Conservation (phyloP, 2,113 vertebrate genomes). For the Lontra canadensis region DNA sequence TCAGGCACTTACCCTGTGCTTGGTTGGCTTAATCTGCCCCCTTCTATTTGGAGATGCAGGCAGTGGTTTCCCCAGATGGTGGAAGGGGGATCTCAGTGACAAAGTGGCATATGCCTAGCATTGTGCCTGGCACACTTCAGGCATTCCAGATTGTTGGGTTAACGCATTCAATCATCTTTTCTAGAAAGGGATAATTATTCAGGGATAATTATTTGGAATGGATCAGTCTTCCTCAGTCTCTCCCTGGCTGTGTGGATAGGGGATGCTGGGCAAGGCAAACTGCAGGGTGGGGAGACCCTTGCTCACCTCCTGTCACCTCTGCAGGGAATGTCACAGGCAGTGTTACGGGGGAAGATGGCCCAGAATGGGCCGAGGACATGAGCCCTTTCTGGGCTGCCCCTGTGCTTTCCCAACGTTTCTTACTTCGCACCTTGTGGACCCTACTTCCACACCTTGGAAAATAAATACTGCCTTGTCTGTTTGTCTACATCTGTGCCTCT, state of each 20-base stretch:
- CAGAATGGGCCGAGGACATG: neutral
- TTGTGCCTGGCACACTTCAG: too few species aligned
- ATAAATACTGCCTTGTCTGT: neutral
- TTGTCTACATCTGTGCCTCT: neutral
- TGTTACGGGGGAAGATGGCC: neutral
- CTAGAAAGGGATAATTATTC: neutral
- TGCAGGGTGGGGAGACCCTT: neutral
- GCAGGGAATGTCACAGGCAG: neutral
- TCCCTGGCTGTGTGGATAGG: neutral
- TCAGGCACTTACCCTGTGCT: neutral
- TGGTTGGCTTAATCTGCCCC: neutral
- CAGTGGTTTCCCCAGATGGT: neutral
- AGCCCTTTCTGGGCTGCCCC: neutral
- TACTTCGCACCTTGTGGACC: neutral
- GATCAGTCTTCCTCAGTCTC: neutral
- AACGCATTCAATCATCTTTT: neutral
- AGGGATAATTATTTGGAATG: neutral
- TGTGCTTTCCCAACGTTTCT: neutral
- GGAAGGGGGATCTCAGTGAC: neutral
- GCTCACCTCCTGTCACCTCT: neutral
- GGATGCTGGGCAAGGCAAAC: neutral
- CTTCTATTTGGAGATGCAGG: neutral
- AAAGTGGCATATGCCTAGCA: neutral
- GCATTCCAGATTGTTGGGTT: neutral
- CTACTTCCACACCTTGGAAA: neutral